These are phyloP conservation scores for Drosophila rhopaloa DNA, from an alignment of 1,140 invertebrate species.

Conservation along the genomic window DNA sequence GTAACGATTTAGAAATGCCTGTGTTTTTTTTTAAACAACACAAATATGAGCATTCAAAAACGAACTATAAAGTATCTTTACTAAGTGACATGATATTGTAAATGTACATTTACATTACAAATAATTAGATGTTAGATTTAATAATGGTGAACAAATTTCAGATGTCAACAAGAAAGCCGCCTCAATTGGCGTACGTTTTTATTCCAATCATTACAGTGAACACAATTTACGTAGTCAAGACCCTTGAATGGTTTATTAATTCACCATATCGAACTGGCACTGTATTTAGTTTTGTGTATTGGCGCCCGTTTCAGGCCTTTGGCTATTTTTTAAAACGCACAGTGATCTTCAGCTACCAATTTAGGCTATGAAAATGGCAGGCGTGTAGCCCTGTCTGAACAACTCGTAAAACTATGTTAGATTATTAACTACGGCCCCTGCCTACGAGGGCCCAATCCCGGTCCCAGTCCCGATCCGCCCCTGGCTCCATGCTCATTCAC, in stretches of 20 bases:
- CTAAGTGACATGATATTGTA: no score
- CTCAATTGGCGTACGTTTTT: background rate
- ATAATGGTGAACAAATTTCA: background rate
- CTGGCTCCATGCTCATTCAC: slow-evolving; percentile 43
- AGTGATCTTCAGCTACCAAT: slow-evolving; percentile 3
- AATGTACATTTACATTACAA: no score
- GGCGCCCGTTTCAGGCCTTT: slow-evolving; percentile 10
- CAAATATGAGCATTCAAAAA: no score
- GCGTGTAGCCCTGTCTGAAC: slow-evolving; percentile 5
- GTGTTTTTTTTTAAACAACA: no score
- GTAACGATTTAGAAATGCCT: no score
- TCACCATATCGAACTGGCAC: background rate
- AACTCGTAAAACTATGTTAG: slow-evolving; percentile 12
- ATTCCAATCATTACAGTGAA: slow-evolving; percentile 9
- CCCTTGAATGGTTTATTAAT: background rate
- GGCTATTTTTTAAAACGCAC: slow-evolving; percentile 34
- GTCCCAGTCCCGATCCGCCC: slow-evolving; percentile 8
- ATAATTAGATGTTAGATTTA: no score
- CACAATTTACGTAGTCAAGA: background rate
- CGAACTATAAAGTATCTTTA: no score
- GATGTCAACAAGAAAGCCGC: slow-evolving; percentile 3
- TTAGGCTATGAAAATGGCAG: slow-evolving; percentile 1
- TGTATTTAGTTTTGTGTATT: slow-evolving; percentile 14
- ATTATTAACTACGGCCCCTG: slow-evolving; percentile 24
- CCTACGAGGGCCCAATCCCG: slow-evolving; percentile 8